These are phyloP conservation scores for Lamellibrachia satsuma DNA, from an alignment of 2,888 invertebrate species.

Conservation along the genomic window DNA sequence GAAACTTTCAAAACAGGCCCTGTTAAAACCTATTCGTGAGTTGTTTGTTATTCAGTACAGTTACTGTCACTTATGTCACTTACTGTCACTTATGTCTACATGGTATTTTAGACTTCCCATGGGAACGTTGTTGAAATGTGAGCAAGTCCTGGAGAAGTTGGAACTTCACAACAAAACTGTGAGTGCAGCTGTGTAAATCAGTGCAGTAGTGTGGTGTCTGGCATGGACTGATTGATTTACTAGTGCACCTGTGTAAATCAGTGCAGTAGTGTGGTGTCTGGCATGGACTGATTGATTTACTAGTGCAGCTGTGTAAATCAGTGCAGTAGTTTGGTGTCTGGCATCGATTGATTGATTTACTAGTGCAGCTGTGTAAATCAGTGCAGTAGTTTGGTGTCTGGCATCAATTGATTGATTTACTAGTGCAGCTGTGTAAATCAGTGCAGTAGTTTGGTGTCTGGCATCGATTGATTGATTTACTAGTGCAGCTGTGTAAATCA, in stretches of 20 bases:
- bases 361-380: not conserved
- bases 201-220: not conserved
- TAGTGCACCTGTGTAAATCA: not conserved
- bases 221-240: not conserved
- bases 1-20: too few species aligned
- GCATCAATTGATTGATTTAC: not conserved
- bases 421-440: not conserved
- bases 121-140: conserved; percentile 90
- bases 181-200: not conserved
- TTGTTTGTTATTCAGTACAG: too few species aligned
- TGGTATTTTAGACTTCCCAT: conserved; percentile 71
- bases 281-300: not conserved
- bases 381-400: not conserved
- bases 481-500: not conserved
- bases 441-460: not conserved
- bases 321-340: not conserved
- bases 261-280: not conserved
- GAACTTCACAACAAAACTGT: conserved; percentile 35
- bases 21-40: too few species aligned
- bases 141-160: conserved; percentile 85
- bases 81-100: too few species aligned
- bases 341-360: not conserved
- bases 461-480: not conserved
- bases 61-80: too few species aligned
- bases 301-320: not conserved